Evolutionary conservation across 1,140 invertebrate genomes (phyloP).

Genomic region (Lordiphosa clarofinis): DNA sequence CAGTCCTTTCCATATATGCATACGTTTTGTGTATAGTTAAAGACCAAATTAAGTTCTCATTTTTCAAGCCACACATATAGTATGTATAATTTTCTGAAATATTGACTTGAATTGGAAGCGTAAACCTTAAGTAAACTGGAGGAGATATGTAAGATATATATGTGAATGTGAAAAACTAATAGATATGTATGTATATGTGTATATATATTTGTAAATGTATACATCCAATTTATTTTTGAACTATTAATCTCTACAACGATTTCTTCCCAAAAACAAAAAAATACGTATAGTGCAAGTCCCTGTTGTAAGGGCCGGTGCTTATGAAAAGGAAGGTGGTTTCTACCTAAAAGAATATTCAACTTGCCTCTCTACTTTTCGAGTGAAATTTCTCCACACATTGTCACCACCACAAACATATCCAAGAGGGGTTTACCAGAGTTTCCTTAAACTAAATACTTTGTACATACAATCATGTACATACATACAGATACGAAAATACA

Average conservation of each 20-base stretch:
- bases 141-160: slow-evolving; percentile 59
- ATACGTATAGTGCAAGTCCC: slow-evolving; percentile 1
- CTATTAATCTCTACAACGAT: slow-evolving; percentile 8
- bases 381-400: not conserved
- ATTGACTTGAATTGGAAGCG: slow-evolving; percentile 7
- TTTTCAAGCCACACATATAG: slow-evolving; percentile 3
- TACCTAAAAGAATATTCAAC: not conserved
- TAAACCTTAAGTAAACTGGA: slow-evolving; percentile 40
- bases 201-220: slow-evolving; percentile 58
- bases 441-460: slow-evolving; percentile 15
- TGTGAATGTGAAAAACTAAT: slow-evolving; percentile 53
- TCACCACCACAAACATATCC: slow-evolving; percentile 46
- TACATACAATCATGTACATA: slow-evolving; percentile 45
- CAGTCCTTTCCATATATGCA: too few species aligned
- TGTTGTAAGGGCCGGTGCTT: slow-evolving; percentile 10
- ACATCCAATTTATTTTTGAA: slow-evolving; percentile 22
- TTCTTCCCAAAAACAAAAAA: slow-evolving; percentile 2
- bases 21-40: slow-evolving; percentile 4
- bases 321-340: not conserved
- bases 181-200: slow-evolving; percentile 41
- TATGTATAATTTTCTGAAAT: slow-evolving; percentile 4
- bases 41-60: not conserved
- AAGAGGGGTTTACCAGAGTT: slow-evolving; percentile 18
- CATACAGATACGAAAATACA: slow-evolving; percentile 34
- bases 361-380: not conserved